A percentile compares a stretch with the other conserved stretches of the same genome.
These are phyloP conservation scores for Bombus sibiricus DNA, from an alignment of 1,140 invertebrate species.

Conservation along the genomic window DNA sequence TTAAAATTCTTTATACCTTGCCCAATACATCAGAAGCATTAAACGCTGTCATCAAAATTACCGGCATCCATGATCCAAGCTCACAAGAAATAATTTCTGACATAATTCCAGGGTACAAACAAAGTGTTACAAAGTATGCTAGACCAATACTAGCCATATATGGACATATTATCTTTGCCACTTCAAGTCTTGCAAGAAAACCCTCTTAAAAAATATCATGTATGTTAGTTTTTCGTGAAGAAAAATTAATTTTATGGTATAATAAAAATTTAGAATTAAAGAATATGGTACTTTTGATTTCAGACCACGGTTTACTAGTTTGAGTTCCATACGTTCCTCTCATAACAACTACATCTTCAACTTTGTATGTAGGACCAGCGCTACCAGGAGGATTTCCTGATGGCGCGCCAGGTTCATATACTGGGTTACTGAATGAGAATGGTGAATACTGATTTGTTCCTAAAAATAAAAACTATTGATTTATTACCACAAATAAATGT, in stretches of 20 bases:
- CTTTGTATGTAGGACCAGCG: conserved; percentile 88
- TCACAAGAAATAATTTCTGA: conserved; percentile 93
- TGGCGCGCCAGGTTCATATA: conserved; percentile 87
- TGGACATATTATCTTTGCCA: conserved; percentile 91
- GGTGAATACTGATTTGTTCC: conserved; percentile 82
- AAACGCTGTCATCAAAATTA: conserved; percentile 94
- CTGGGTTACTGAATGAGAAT: conserved; percentile 90
- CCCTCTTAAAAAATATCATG: conserved; percentile 83
- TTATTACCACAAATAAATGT: not conserved
- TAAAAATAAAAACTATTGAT: conserved; percentile 30
- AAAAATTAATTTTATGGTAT: not conserved
- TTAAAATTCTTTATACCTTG: conserved; percentile 84
- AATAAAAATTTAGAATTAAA: not conserved
- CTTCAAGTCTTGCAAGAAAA: conserved; percentile 87
- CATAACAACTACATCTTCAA: conserved; percentile 90
- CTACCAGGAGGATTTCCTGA: conserved; percentile 82
- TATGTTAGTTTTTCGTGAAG: not conserved
- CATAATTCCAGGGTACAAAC: conserved; percentile 94
- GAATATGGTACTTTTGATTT: conserved; percentile 84
- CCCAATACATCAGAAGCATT: conserved; percentile 93
- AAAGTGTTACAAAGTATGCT: conserved; percentile 94
- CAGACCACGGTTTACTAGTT: conserved; percentile 83
- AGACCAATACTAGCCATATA: conserved; percentile 94
- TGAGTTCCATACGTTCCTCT: conserved; percentile 83
- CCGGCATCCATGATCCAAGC: conserved; percentile 94